Evolutionary conservation across 1,140 invertebrate species (phyloP).

Genomic region (Penaeus chinensis): DNA sequence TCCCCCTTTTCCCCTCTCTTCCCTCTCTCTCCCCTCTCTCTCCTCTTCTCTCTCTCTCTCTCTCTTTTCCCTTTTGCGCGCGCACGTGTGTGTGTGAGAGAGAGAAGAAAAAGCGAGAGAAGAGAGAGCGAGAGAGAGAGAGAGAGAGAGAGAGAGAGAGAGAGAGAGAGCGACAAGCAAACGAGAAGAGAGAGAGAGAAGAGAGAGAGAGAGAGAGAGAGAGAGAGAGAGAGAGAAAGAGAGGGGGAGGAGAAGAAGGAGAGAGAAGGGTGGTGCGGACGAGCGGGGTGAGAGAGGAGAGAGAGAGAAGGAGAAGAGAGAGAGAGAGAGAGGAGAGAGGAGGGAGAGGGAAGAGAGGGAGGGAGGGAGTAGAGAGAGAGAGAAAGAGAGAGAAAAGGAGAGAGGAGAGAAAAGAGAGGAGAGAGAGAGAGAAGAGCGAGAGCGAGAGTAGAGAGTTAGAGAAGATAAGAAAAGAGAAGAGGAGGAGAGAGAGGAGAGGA

Average conservation of each 20-base stretch:
- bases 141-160: too few species aligned
- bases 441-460: not conserved
- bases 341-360: not conserved
- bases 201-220: not conserved
- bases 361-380: slow-evolving; percentile 25
- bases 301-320: not conserved
- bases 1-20: not conserved
- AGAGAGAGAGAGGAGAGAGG: not conserved
- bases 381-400: slow-evolving; percentile 11
- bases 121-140: not conserved
- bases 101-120: not conserved
- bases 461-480: not conserved
- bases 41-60: not conserved
- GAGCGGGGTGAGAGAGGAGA: not conserved
- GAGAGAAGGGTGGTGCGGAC: too few species aligned
- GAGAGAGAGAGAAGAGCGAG: not conserved
- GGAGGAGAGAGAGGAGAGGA: too few species aligned
- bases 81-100: not conserved
- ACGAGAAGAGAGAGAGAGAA: too few species aligned
- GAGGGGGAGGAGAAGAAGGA: too few species aligned
- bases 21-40: not conserved
- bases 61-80: not conserved
- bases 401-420: not conserved
- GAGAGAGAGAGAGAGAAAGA: too few species aligned
- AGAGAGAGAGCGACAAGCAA: too few species aligned